phyloP scores from a whole-genome alignment of 2,113 vertebrate genomes.

The Cololabis saira region DNA sequence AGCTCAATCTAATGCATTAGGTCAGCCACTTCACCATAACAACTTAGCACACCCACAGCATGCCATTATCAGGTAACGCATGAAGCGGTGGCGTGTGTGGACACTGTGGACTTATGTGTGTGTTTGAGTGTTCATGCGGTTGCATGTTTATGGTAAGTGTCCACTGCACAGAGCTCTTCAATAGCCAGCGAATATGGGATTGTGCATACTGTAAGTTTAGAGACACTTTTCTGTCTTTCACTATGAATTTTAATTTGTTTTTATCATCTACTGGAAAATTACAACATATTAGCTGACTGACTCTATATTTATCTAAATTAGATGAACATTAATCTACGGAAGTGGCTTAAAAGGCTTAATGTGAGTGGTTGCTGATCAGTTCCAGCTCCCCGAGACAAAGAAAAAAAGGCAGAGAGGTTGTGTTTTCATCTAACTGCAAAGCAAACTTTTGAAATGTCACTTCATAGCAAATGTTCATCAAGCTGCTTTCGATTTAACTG shows the following conservation, averaged over 20 bases:
- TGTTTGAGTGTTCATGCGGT: slow-evolving; percentile 9
- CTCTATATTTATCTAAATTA: too few relatives aligned
- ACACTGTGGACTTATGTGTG: slow-evolving; percentile 4
- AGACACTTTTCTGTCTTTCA: neutral
- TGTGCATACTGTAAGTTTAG: neutral
- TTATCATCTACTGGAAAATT: neutral
- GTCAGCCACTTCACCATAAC: slow-evolving; percentile 74
- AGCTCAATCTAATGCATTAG: slow-evolving; percentile 79
- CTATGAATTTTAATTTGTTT: neutral
- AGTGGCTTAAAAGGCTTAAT: too few relatives aligned
- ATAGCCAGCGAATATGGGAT: slow-evolving; percentile 1
- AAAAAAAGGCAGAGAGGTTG: too few relatives aligned
- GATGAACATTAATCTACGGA: too few relatives aligned
- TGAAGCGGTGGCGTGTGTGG: slow-evolving; percentile 34
- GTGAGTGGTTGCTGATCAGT: too few relatives aligned
- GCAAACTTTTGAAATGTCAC: neutral
- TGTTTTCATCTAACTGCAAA: neutral
- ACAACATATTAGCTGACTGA: too few relatives aligned
- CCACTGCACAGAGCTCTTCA: slow-evolving; percentile 6
- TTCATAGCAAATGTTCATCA: neutral
- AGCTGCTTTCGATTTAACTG: too few relatives aligned
- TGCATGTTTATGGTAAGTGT: slow-evolving; percentile 22
- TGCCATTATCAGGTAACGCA: slow-evolving; percentile 74
- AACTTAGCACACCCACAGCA: slow-evolving; percentile 75
- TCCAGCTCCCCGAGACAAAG: too few relatives aligned